Percentiles rank a stretch among this genome's conserved stretches.
These are phyloP conservation scores for Capitella teleta DNA, from an alignment of 1,140 invertebrate species.

Conservation along the genomic window DNA sequence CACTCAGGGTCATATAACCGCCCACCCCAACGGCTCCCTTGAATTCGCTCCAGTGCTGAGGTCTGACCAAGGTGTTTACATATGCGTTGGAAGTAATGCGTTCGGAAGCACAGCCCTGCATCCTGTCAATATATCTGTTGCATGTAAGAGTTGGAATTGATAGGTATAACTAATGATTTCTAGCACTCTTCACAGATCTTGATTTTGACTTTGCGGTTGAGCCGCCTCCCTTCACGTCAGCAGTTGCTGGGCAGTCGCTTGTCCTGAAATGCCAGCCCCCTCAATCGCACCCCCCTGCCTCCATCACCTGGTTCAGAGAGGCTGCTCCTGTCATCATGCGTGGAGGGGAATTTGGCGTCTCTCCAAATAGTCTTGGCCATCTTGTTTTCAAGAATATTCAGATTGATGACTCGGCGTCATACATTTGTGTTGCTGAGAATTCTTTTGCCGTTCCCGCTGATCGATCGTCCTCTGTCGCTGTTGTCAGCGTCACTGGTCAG, in stretches of 20 bases:
- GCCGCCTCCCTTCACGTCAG: background rate
- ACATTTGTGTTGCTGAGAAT: background rate
- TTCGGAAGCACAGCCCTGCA: background rate
- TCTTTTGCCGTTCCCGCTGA: background rate
- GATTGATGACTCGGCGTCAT: background rate
- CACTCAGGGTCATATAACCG: background rate
- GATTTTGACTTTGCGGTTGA: background rate
- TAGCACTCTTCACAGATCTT: background rate
- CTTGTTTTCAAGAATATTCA: background rate
- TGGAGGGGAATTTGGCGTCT: background rate
- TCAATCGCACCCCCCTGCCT: background rate
- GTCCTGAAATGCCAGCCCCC: background rate
- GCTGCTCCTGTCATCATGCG: background rate
- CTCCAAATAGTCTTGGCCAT: background rate
- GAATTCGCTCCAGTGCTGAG: background rate
- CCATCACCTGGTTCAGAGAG: background rate
- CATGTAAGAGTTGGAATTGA: background rate
- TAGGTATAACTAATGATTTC: too few species aligned
- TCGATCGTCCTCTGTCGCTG: background rate
- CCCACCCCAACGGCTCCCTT: background rate
- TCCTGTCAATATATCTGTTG: background rate
- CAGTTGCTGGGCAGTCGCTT: background rate
- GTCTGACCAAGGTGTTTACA: background rate
- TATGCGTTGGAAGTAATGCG: background rate
- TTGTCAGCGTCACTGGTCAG: too few species aligned